A percentile compares a stretch with the other conserved stretches of the same genome.
Conservation (phyloP, 2,888 invertebrate genomes). For the Spicauda simplicius region DNA sequence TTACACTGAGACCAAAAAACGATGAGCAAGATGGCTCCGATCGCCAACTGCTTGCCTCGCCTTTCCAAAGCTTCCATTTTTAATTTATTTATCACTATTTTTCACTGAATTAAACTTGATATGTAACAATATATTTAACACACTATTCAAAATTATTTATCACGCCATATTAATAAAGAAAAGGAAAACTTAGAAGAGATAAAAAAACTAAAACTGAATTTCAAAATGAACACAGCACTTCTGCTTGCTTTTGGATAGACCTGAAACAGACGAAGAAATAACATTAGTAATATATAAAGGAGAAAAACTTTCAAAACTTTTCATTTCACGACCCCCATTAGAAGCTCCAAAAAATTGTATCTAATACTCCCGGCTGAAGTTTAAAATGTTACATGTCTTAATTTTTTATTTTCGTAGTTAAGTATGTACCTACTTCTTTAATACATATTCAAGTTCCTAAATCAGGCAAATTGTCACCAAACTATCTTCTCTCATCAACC, state of each 20-base stretch:
- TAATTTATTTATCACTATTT: constrained; percentile 33
- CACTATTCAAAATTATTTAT: not conserved
- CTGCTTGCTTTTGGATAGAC: not conserved
- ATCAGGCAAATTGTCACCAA: no score
- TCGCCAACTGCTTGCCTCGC: constrained; percentile 58
- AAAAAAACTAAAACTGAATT: not conserved
- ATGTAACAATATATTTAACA: not conserved
- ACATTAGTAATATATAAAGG: no score
- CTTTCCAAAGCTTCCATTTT: constrained; percentile 80
- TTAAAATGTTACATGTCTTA: no score
- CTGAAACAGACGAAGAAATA: not conserved
- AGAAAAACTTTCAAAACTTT: no score
- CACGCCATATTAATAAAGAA: not conserved
- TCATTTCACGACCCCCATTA: no score
- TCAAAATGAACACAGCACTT: not conserved
- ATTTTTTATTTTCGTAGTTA: no score
- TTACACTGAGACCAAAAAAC: constrained; percentile 73
- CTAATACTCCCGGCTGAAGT: no score
- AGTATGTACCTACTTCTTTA: no score
- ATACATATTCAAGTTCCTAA: no score
- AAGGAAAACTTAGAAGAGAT: not conserved
- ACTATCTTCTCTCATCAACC: no score
- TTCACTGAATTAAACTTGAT: constrained; percentile 13
- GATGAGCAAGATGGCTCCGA: constrained; percentile 61
- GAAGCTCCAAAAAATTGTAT: no score